Conservation (phyloP, 2,888 invertebrate species). For the Oxyteleia sp. region DNA sequence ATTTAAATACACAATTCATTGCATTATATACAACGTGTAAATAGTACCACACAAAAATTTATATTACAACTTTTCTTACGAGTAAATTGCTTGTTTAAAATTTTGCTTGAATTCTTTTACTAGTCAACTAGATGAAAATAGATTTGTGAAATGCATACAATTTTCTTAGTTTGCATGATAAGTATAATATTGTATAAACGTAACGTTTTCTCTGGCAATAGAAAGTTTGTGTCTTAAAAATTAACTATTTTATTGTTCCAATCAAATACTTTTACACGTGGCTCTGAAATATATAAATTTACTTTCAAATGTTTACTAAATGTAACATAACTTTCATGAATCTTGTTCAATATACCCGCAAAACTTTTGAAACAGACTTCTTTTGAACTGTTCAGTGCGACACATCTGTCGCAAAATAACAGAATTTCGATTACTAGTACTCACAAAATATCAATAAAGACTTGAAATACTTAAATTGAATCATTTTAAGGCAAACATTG, state of each 20-base stretch:
- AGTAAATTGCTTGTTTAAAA: constrained; percentile 10
- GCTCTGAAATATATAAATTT: constrained; percentile 10
- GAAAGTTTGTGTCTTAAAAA: background rate
- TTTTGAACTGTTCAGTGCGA: constrained; percentile 14
- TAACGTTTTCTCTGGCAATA: too few relatives aligned
- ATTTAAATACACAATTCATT: background rate
- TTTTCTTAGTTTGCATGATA: too few relatives aligned
- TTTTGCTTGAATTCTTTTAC: constrained; percentile 17
- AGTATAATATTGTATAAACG: too few relatives aligned
- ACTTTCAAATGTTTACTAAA: constrained; percentile 30
- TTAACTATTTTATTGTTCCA: constrained; percentile 3
- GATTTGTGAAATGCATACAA: background rate
- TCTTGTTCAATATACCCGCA: background rate
- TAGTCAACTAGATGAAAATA: too few relatives aligned
- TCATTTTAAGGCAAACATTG: background rate
- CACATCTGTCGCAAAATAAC: constrained; percentile 2
- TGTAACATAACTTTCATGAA: constrained; percentile 33
- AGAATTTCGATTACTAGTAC: background rate
- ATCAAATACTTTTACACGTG: constrained; percentile 1
- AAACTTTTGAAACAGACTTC: constrained; percentile 1
- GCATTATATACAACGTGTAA: constrained; percentile 5
- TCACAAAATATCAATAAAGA: background rate
- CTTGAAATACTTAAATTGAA: background rate
- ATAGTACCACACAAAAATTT: constrained; percentile 12
- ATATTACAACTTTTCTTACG: constrained; percentile 20